Evolutionary conservation across 2,113 vertebrate genomes (phyloP).

Genomic region (Aegypius monachus): DNA sequence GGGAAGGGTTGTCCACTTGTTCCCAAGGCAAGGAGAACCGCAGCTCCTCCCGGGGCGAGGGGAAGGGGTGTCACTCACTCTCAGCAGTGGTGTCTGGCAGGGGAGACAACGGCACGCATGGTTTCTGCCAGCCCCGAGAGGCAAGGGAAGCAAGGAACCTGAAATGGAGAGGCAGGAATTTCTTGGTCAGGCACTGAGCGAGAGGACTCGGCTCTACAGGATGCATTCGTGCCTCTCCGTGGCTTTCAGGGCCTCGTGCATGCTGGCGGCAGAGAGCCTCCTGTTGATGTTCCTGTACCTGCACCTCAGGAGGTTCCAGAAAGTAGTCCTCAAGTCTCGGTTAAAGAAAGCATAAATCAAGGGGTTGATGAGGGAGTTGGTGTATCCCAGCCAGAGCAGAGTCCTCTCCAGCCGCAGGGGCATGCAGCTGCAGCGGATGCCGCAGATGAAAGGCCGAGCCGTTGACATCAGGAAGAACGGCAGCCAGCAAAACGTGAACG

Average conservation of each 20-base stretch:
- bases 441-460: slow-evolving; percentile 73
- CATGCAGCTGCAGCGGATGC: slow-evolving; percentile 70
- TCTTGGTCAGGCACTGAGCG: neutral
- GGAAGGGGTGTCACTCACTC: neutral
- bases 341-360: slow-evolving; percentile 79
- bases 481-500: slow-evolving; percentile 75
- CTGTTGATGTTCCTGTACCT: slow-evolving; percentile 77
- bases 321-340: slow-evolving; percentile 76
- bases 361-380: slow-evolving; percentile 78
- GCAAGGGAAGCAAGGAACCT: neutral
- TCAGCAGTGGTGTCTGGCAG: neutral
- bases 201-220: slow-evolving; percentile 11
- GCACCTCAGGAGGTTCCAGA: slow-evolving; percentile 76
- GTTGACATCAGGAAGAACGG: slow-evolving; percentile 76
- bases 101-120: neutral
- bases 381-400: slow-evolving; percentile 75
- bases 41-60: neutral
- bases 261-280: slow-evolving; percentile 73
- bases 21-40: neutral
- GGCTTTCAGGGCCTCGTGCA: slow-evolving; percentile 76
- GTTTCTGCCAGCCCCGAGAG: neutral
- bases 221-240: slow-evolving; percentile 72
- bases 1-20: neutral
- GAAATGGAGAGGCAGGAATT: neutral
- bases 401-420: slow-evolving; percentile 74